These are phyloP conservation scores for Eristalinus aeneus DNA, from an alignment of 2,888 invertebrate species.

Conservation along the genomic window DNA sequence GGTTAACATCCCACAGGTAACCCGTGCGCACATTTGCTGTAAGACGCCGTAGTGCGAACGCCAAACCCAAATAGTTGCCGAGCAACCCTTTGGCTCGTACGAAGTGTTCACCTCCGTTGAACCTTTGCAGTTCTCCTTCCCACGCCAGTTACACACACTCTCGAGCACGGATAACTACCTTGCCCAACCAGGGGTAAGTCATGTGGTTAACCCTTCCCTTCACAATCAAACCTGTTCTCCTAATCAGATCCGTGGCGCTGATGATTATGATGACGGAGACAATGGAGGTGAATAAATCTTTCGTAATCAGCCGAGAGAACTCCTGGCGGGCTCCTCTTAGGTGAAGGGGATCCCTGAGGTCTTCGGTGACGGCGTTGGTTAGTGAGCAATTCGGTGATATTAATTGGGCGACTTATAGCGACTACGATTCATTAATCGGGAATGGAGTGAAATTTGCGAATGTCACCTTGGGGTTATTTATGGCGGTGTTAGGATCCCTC, in stretches of 20 bases:
- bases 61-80: constrained; percentile 31
- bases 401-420: constrained; percentile 49
- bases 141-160: neutral
- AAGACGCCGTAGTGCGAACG: neutral
- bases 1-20: neutral
- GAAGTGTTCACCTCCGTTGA: neutral
- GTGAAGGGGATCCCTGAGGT: neutral
- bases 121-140: neutral
- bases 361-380: neutral
- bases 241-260: neutral
- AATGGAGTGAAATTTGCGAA: constrained; percentile 36
- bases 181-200: neutral
- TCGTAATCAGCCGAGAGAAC: neutral
- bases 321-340: neutral
- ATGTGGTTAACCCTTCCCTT: constrained; percentile 12
- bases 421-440: constrained; percentile 37
- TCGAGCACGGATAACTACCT: neutral
- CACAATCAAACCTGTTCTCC: neutral
- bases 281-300: constrained; percentile 31
- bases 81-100: constrained; percentile 5
- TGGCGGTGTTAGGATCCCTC: neutral
- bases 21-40: neutral
- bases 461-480: constrained; percentile 48
- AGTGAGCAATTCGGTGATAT: constrained; percentile 6
- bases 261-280: constrained; percentile 25